phyloP scores from a whole-genome alignment of 2,797 vertebrate genomes.

The Protonibea diacanthus region DNA sequence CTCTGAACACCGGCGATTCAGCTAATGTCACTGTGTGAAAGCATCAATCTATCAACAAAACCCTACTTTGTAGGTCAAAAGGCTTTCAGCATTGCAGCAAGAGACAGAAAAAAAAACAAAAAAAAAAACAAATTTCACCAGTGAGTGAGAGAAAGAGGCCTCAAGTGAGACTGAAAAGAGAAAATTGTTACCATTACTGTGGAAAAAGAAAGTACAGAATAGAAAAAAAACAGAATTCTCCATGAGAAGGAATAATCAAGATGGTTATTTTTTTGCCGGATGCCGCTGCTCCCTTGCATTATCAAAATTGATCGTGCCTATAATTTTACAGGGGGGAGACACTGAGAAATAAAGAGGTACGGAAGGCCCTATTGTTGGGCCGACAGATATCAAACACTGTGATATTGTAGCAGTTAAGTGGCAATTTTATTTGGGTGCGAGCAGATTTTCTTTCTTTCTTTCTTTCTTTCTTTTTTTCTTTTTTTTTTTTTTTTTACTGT shows the following conservation, averaged over 20 bases:
- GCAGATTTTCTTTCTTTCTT: slow-evolving; percentile 15
- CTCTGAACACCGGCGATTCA: slow-evolving; percentile 78
- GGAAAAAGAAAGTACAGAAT: slow-evolving; percentile 72
- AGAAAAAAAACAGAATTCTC: slow-evolving; percentile 52
- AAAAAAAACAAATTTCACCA: slow-evolving; percentile 64
- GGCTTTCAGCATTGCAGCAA: slow-evolving; percentile 77
- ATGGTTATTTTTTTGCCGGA: slow-evolving; percentile 77
- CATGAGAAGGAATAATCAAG: slow-evolving; percentile 79
- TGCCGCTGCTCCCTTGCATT: slow-evolving; percentile 69
- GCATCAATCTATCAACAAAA: slow-evolving; percentile 87
- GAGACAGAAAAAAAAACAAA: slow-evolving; percentile 38
- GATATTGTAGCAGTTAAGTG: slow-evolving; percentile 74
- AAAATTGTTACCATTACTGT: slow-evolving; percentile 84
- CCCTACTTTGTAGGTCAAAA: slow-evolving; percentile 86
- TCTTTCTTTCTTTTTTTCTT: slow-evolving; percentile 26
- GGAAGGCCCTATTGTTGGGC: slow-evolving; percentile 61
- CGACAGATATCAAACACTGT: slow-evolving; percentile 60
- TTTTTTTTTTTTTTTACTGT: slow-evolving; percentile 20
- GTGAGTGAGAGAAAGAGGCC: slow-evolving; percentile 73
- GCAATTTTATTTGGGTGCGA: slow-evolving; percentile 66
- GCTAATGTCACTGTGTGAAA: slow-evolving; percentile 85
- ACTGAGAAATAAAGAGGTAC: slow-evolving; percentile 58
- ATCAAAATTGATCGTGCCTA: slow-evolving; percentile 79
- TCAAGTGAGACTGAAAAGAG: slow-evolving; percentile 75
- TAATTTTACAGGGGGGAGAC: slow-evolving; percentile 65